Evolutionary conservation across 2,113 vertebrate genomes (phyloP).

Genomic region (Morone chrysops): DNA sequence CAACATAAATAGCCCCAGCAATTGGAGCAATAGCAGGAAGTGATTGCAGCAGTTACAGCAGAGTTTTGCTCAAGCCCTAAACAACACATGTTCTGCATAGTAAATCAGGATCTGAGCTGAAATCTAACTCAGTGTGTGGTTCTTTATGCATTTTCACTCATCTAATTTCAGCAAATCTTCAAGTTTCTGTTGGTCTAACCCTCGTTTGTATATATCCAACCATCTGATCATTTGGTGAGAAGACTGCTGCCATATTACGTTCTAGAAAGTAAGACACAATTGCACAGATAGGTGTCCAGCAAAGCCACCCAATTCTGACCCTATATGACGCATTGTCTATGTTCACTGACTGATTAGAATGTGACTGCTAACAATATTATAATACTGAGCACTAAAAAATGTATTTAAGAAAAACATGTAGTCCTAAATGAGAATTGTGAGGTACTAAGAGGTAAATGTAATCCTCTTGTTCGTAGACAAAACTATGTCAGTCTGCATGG

Average conservation of each 20-base stretch:
- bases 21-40: not conserved
- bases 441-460: not conserved
- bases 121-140: not conserved
- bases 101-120: not conserved
- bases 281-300: not conserved
- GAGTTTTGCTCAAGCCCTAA: not conserved
- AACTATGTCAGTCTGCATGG: not conserved
- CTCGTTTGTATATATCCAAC: not conserved
- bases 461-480: not conserved
- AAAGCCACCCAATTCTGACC: not conserved
- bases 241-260: not conserved
- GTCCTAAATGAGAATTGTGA: not conserved
- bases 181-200: not conserved
- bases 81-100: not conserved
- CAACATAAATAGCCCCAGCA: not conserved
- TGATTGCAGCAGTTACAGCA: not conserved
- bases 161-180: not conserved
- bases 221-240: conserved; percentile 2
- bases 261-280: not conserved
- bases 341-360: not conserved
- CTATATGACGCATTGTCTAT: not conserved
- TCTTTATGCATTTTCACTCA: not conserved
- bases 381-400: not conserved
- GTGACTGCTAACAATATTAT: not conserved
- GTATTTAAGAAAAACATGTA: not conserved